Base-by-base conservation (phyloP, 2,888 invertebrate species). In the Opisthograptis luteolata region DNA sequence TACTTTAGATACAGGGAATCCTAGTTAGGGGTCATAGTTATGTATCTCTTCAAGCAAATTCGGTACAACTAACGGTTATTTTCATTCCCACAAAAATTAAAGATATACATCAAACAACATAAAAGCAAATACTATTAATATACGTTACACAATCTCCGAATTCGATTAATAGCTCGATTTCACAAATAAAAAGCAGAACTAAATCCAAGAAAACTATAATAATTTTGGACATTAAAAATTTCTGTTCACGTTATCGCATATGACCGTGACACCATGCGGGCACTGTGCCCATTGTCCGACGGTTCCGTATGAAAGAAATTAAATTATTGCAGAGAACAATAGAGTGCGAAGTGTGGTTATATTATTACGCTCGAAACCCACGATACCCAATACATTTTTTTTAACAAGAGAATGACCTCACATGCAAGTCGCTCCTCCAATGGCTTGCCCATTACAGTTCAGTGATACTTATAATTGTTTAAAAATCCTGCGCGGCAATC, bases 261-360 rank as follows among this genome's bases (percentile, higher is more conserved):
- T 76, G 78, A 74, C 82, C 81, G 68, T 79, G 80, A 81, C 79
- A 80, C 68, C 52, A 71, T 73, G 73, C 68, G 72, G 71, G 68
- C 55, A 42, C 44, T 52, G 76, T 76, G 64, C 79, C 79, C 81
- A 82, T 71, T 79, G 64, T 62, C 52, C 50, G 34, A 47, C 55
- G 54, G 45, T 36, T 51, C 49, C 44, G 51, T 37, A 15, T 36
- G 17, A 8, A 27, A 30, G 20, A 40, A 40, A n/a, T n/a, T n/a
- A n/a, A 37, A 24, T 40, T 32, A 32, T 24, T 44, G 39, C 32
- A 43, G 27, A 17, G 37, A 43, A 43, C 49, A 43, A 42, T 49
- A 13, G 24, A 49, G 24, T 14, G 9, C 12, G 9, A 13, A 31
- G 20, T 39, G 30, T 28, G 13, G 40, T 37, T 37, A 19, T 27